phyloP scores from a whole-genome alignment of 2,113 vertebrate genomes.

The Prinia subflava region DNA sequence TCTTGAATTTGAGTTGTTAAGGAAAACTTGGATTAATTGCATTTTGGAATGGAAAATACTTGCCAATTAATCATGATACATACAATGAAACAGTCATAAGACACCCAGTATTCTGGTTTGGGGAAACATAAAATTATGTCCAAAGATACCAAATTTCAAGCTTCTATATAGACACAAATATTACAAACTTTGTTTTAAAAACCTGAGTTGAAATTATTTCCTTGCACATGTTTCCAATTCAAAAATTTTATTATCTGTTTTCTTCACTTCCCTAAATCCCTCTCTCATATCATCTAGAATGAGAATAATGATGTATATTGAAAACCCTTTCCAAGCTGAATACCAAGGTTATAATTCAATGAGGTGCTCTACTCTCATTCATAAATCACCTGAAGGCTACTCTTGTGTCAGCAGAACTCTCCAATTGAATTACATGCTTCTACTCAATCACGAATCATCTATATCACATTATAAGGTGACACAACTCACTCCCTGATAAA shows the following conservation, averaged over 20 bases:
- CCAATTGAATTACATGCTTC: constrained; percentile 30
- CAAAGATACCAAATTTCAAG: background rate
- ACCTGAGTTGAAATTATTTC: background rate
- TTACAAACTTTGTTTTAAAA: background rate
- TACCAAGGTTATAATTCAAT: constrained; percentile 21
- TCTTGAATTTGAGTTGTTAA: background rate
- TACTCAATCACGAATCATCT: constrained; percentile 39
- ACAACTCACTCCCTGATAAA: background rate
- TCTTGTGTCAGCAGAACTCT: constrained; percentile 47
- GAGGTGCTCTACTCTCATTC: constrained; percentile 1
- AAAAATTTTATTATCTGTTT: background rate
- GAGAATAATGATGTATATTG: background rate
- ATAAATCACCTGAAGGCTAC: constrained; percentile 46
- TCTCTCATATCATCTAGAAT: background rate
- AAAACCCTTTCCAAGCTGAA: background rate
- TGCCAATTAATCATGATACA: background rate
- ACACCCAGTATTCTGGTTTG: background rate
- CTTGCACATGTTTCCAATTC: fast-evolving
- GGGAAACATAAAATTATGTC: background rate
- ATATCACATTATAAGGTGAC: constrained; percentile 23
- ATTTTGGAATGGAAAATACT: background rate
- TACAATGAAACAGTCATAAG: background rate
- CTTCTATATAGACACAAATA: background rate
- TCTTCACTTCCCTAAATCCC: background rate
- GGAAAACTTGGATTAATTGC: background rate